Evolutionary conservation across 2,888 invertebrate species (phyloP).

Genomic region (Cantharis rufa): DNA sequence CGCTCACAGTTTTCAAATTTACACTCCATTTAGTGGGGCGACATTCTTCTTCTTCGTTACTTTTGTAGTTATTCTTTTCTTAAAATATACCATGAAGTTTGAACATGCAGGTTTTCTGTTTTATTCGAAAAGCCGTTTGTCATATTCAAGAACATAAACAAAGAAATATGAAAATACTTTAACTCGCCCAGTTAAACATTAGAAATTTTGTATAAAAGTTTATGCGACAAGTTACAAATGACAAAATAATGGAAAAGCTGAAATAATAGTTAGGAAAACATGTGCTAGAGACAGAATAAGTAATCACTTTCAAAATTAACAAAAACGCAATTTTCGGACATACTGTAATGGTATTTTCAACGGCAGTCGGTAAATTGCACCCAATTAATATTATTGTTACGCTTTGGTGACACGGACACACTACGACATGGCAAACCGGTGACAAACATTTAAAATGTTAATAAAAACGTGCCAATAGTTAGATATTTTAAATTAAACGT

Average conservation of each 20-base stretch:
- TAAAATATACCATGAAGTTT: not conserved
- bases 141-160: not conserved
- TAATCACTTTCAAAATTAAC: slow-evolving; percentile 3
- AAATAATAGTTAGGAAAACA: slow-evolving; percentile 5
- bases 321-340: not conserved
- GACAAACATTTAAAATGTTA: not conserved
- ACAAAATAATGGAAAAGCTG: slow-evolving; percentile 7
- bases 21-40: not conserved
- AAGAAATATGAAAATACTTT: not conserved
- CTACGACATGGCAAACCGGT: not conserved
- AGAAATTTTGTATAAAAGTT: not conserved
- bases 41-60: not conserved
- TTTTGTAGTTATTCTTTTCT: not conserved
- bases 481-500: not conserved
- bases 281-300: slow-evolving; percentile 9
- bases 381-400: slow-evolving; percentile 1
- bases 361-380: not conserved
- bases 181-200: not conserved
- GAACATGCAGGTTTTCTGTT: not conserved
- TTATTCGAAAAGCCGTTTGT: not conserved
- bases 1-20: not conserved
- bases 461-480: not conserved
- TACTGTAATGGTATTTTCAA: not conserved
- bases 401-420: not conserved
- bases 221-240: slow-evolving; percentile 3